phyloP scores from a whole-genome alignment of 2,888 invertebrate genomes.

The Spilarctia lutea region DNA sequence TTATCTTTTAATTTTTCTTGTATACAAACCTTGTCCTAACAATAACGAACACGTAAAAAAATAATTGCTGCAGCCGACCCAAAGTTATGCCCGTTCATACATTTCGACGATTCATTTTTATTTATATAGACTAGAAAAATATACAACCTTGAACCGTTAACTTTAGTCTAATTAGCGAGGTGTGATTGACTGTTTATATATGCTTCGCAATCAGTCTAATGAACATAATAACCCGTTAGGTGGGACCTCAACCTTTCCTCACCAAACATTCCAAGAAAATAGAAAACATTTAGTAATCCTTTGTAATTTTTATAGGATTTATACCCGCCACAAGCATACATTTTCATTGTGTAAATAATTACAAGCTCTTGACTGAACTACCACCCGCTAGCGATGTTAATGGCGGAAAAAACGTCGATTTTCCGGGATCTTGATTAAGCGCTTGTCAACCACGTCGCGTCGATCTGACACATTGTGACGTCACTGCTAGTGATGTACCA shows the following conservation, averaged over 20 bases:
- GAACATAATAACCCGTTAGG: too few relatives aligned
- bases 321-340: neutral
- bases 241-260: neutral
- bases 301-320: neutral
- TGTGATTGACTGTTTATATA: too few relatives aligned
- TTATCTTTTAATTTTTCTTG: too few relatives aligned
- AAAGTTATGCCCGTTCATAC: too few relatives aligned
- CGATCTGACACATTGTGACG: slow-evolving; percentile 46
- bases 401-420: slow-evolving; percentile 46
- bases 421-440: slow-evolving; percentile 52
- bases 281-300: neutral
- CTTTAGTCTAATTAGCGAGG: too few relatives aligned
- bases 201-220: too few relatives aligned
- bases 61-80: too few relatives aligned
- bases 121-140: too few relatives aligned
- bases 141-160: too few relatives aligned
- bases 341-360: slow-evolving; percentile 19
- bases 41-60: too few relatives aligned
- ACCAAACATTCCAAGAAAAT: neutral
- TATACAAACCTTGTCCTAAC: too few relatives aligned
- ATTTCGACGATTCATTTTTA: too few relatives aligned
- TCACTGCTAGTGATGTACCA: slow-evolving; percentile 42
- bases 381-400: slow-evolving; percentile 38
- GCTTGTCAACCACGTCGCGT: slow-evolving; percentile 48
- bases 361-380: slow-evolving; percentile 23